Evolutionary conservation across 1,140 invertebrate species (phyloP), one percentile per base, ranked within the genome.

Genomic region (Apis florea): DNA sequence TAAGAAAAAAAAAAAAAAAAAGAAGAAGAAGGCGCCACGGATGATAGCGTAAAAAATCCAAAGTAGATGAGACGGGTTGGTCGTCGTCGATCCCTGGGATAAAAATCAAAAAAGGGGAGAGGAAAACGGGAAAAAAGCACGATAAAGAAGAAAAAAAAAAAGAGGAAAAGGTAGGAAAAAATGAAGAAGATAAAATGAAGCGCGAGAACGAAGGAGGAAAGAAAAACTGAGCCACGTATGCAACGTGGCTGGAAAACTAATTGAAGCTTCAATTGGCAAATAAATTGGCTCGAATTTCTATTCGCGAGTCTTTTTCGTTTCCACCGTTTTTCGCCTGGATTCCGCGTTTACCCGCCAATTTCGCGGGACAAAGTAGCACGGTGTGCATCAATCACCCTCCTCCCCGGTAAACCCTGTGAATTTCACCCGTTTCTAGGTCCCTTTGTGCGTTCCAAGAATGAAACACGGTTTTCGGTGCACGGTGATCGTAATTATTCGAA

Each of bases 251-350:
- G n/a, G 56, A 80, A 83, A 83, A 83, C 68, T 85, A 84, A 86
- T 84, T 86, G 84, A 84, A 84, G 78, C 78, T 75, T 85, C 85
- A 86, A 86, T 86, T 83, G 81, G n/a, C 83, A 64, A 79, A 74
- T 85, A 83, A 83, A 83, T 85, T 83, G 83, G 31, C 81, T 83
- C 72, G 79, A 82, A 85, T 83, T 83, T 85, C 61, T 78, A 83
- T 85, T 40, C 70, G 56, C 58, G 4, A 19, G 19, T 53, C 68
- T 24, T 78, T 47, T 17, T 59, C 17, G n/a, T 47, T 73, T 24
- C 19, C 70, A n/a, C 17, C 47, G 15, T 67, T 68, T 76, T 68
- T 59, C 47, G 26, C 15, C 49, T n/a, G 10, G 8, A 15, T 9
- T 12, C 19, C n/a, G 53, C 73, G 56, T 69, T 82, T 77, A 54